phyloP scores from a whole-genome alignment of 2,113 vertebrate genomes.

The Mohoua ochrocephala region DNA sequence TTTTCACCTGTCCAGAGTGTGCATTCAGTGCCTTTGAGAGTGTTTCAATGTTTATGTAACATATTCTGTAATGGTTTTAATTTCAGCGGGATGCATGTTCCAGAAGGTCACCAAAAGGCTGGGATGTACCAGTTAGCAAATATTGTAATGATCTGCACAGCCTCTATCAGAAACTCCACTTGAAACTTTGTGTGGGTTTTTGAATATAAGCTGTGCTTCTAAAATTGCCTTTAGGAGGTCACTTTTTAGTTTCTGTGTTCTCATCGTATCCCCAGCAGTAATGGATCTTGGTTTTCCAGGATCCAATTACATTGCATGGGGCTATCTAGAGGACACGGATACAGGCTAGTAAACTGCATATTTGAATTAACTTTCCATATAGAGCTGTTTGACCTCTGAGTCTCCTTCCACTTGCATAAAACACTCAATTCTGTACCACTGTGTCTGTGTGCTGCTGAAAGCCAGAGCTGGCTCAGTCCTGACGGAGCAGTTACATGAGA shows the following conservation, averaged over 20 bases:
- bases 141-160: not conserved
- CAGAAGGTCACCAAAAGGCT: not conserved
- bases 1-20: not conserved
- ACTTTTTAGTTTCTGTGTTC: not conserved
- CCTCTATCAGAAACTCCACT: not conserved
- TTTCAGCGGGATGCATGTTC: not conserved
- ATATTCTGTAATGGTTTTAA: not conserved
- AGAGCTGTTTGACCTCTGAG: not conserved
- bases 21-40: not conserved
- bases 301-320: not conserved
- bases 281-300: not conserved
- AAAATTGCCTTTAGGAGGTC: not conserved
- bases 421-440: not conserved
- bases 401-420: not conserved
- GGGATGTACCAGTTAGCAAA: not conserved
- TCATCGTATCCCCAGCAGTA: accelerated
- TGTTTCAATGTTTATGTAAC: not conserved
- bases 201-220: not conserved
- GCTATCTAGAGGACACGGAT: not conserved
- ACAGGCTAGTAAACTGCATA: not conserved
- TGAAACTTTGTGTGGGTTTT: not conserved
- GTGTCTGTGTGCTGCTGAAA: not conserved
- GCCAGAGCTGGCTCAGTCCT: not conserved
- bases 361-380: not conserved
- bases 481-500: not conserved